Evolutionary conservation across 2,888 invertebrate species (phyloP), one percentile per base, ranked within the genome.

Genomic region (Elmis aenea): DNA sequence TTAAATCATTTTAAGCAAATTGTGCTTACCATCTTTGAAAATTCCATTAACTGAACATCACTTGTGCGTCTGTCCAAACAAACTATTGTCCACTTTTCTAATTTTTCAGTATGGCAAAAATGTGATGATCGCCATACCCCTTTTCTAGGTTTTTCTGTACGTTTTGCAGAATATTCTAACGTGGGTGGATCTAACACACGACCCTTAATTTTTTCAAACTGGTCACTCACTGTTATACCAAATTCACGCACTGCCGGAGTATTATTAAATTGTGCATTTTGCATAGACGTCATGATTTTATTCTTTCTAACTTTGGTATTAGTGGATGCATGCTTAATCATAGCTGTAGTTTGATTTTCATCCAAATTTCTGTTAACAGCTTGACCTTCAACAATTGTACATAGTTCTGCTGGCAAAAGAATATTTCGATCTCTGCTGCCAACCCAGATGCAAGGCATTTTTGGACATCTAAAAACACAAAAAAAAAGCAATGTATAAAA

Each of bases 271-370:
- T 55, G 41, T 8, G 69, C 62, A 9, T 37, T 37, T 0, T 46
- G 42, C 1, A 74, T 65, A 38, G 83, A 74, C 29, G 77, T 74
- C 61, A 82, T 75, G 33, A 97, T 96, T 66, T 91, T 93, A 0
- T 66, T 46, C 59, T 89, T 86, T 12, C 97, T 75, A 6, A 70
- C 75, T 5, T 76, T 71, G 6, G 96, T 88, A 1, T 80, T 75
- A 0, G 90, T 83, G 0, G 96, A 95, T 0, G 96, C 88, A 22
- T 76, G 73, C 59, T 70, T 79, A 32, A 97, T 93, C 91, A 99
- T 93, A 0, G 75, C 77, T 0, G 85, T 72, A 0, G 94, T 86
- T 66, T 96, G 95, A 15, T 62, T 71, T 15, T 91, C 86, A 3
- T 81, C 84, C 58, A 96, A 72, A 64, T 93, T 93, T 55, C 78